phyloP scores from a whole-genome alignment of 2,888 invertebrate species.

The Parnassius glacialis region DNA sequence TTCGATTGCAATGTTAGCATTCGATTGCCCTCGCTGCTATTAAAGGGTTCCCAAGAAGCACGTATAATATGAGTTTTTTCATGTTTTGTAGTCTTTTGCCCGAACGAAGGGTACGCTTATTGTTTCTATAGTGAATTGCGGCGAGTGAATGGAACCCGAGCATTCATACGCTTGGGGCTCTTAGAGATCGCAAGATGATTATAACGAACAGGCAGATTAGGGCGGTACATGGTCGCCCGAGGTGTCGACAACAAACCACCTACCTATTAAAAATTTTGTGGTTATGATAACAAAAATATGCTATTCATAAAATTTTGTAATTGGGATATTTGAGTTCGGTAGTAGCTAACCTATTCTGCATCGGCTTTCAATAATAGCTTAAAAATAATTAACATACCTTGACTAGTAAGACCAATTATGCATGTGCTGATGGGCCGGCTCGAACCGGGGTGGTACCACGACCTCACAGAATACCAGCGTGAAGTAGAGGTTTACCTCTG shows the following conservation, averaged over 20 bases:
- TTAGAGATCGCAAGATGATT: constrained; percentile 73
- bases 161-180: constrained; percentile 61
- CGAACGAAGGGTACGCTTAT: constrained; percentile 73
- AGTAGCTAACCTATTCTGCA: too few relatives aligned
- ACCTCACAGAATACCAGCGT: too few relatives aligned
- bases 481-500: too few relatives aligned
- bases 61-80: constrained; percentile 62
- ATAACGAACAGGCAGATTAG: constrained; percentile 62
- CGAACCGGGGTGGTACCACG: too few relatives aligned
- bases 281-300: neutral
- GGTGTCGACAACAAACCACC: constrained; percentile 71
- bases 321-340: too few relatives aligned
- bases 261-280: constrained; percentile 33
- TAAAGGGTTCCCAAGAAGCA: constrained; percentile 77
- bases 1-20: constrained; percentile 78
- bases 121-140: constrained; percentile 76
- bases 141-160: constrained; percentile 67
- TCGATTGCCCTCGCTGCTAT: constrained; percentile 74
- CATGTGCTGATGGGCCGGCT: too few relatives aligned
- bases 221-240: constrained; percentile 61
- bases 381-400: too few relatives aligned
- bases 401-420: too few relatives aligned
- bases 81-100: constrained; percentile 66
- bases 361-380: too few relatives aligned
- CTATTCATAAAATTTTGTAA: too few relatives aligned